Percentiles rank a stretch among this genome's conserved stretches.
Conservation (phyloP, 1,140 invertebrate genomes). For the Scaptomyza hsui region DNA sequence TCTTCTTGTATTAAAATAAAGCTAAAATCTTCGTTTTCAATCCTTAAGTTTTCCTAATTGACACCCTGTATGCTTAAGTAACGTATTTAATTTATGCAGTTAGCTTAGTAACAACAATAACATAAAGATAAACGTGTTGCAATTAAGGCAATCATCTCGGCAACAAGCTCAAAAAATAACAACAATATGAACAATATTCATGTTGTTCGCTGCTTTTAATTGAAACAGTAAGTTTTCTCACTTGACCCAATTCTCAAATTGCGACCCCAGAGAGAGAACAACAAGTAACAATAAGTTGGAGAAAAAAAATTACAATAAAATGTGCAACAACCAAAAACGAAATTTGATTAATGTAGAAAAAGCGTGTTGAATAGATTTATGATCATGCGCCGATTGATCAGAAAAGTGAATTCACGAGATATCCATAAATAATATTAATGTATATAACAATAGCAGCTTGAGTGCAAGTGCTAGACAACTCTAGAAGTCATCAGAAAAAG, state of each 20-base stretch:
- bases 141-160: slow-evolving; percentile 61
- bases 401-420: slow-evolving; percentile 8
- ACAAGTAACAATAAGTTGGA: slow-evolving; percentile 16
- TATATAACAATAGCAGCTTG: slow-evolving; percentile 7
- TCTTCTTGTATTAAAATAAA: not conserved
- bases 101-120: slow-evolving; percentile 35
- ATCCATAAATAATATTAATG: slow-evolving; percentile 4
- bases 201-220: slow-evolving; percentile 66
- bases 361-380: slow-evolving; percentile 37
- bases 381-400: slow-evolving; percentile 3
- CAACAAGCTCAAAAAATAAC: slow-evolving; percentile 52
- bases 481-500: not conserved
- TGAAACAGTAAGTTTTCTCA: slow-evolving; percentile 69
- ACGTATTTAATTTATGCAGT: slow-evolving; percentile 55
- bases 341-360: slow-evolving; percentile 32
- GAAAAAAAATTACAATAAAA: slow-evolving; percentile 21
- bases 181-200: slow-evolving; percentile 63
- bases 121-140: slow-evolving; percentile 47
- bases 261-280: slow-evolving; percentile 44
- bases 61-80: slow-evolving; percentile 59
- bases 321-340: not conserved
- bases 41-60: not conserved
- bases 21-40: no score
- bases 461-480: slow-evolving; percentile 37
- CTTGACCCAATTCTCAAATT: slow-evolving; percentile 79